Evolutionary conservation across 30 jellyfish, hydroid and myxozoan genomes (phyloP), one percentile per base, ranked within the genome.

Genomic region (Chrysaora quinquecirrha): DNA sequence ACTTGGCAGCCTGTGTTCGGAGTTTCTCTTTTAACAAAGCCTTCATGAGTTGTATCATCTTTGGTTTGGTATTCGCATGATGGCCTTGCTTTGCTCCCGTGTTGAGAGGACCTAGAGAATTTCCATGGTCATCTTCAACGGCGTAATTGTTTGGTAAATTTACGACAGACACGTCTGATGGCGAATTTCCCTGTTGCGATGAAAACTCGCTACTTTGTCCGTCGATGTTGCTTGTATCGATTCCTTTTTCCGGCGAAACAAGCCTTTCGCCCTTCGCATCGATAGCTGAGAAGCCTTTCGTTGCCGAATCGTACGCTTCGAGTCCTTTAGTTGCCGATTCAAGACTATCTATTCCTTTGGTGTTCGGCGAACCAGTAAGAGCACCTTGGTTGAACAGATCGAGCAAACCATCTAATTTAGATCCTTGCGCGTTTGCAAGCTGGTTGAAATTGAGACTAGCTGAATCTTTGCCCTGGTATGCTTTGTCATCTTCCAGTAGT

Each of bases 71-170:
- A 11, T 21, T 9, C 30, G 75, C 75, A 68, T 74, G 95, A 50
- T 85, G 65, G n/a, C n/a, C n/a, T 23, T 70, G 85, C 33, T 49
- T 63, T 23, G 33, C 71, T 1, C 72, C 83, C 11, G 87, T 77
- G 27, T 62, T 64, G 21, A 52, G 18, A 1, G 89, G 21, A 9
- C 62, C 95, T n/a, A 93, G 29, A 24, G 56, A 24, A 50, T 87
- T 80, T 20, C 98, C 98, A 29, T 93, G 96, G 29, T 93, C 98
- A 52, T 93, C 98, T 82, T 93, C 98, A 3, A 93, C 49, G 29
- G 97, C 80, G 68, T 48, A 71, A 10, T 89, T 38, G 61, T 82
- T 86, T 4, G 98, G 97, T 22, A 93, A 52, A 12, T 83, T 93
- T 29, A 93, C 96, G 16, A 93, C 98, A 0, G 93, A 86, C 33